These are phyloP conservation scores for Drosophila micromelanica DNA, from an alignment of 1,140 invertebrate genomes.

Conservation along the genomic window DNA sequence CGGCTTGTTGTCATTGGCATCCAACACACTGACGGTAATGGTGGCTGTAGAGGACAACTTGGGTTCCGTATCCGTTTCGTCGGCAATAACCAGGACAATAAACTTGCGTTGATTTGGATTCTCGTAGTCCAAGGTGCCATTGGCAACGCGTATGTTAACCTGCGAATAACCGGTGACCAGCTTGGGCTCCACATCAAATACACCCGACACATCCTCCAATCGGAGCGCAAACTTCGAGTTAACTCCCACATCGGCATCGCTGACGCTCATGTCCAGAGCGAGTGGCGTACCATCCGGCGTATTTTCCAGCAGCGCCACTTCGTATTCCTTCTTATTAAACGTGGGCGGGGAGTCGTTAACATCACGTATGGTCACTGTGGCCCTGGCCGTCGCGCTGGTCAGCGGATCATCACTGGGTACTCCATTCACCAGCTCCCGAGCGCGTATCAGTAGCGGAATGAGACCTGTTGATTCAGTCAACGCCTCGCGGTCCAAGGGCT, in stretches of 20 bases:
- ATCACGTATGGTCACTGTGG: conserved; percentile 94
- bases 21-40: conserved; percentile 92
- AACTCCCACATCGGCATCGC: conserved; percentile 92
- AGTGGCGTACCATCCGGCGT: conserved; percentile 92
- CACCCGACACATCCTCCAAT: conserved; percentile 91
- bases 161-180: conserved; percentile 91
- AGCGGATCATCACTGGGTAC: conserved; percentile 88
- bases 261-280: conserved; percentile 93
- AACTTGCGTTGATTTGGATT: conserved; percentile 97
- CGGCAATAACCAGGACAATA: conserved; percentile 93
- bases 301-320: conserved; percentile 92
- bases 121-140: conserved; percentile 93
- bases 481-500: conserved; percentile 93
- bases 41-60: conserved; percentile 93
- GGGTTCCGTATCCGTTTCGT: conserved; percentile 91
- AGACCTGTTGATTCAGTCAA: conserved; percentile 91
- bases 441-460: conserved; percentile 89
- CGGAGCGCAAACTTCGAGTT: conserved; percentile 92
- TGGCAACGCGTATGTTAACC: conserved; percentile 92
- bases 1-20: conserved; percentile 96
- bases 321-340: conserved; percentile 92
- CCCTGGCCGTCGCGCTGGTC: conserved; percentile 88
- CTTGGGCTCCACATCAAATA: conserved; percentile 93
- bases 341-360: conserved; percentile 96
- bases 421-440: conserved; percentile 91